Base-by-base conservation (phyloP, 2,797 vertebrate species). In the Coregonus sp. region DNA sequence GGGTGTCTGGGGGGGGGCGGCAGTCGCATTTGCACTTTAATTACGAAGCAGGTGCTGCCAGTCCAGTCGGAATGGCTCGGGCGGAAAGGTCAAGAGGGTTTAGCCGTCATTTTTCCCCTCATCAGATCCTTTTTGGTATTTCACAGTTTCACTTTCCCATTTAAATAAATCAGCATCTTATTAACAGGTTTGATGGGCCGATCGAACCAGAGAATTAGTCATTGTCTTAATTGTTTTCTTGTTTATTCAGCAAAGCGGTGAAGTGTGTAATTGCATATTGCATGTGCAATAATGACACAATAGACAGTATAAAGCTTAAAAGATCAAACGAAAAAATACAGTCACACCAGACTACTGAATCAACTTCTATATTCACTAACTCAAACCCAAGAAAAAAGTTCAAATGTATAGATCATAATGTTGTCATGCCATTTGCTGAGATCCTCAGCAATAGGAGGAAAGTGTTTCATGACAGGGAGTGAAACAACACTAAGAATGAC, bases 21-120 rank as follows among this genome's bases (percentile, higher is more conserved):
- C 73, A 73, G 86, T 81, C 90, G 89, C 87, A 93, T 94, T 94
- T 94, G 90, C 89, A 90, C 90, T 89, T 93, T 93, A 93, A 94
- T 94, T 94, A 93, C 87, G 87, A 92, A 87, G 88, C 91, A 94
- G 89, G 91, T 93, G 92, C 90, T 91, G 91, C 83, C 2, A 37
- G 87, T 89, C 87, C 83, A 37, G 74, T 86, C 86, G 86, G 93
- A 94, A 94, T 93, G 86, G 89, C 72, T 83, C 89, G 80, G 67
- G 40, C 15, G 73, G 70, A 94, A 94, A 94, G 93, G 92, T 94
- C 90, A 91, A 91, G 89, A 91, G 89, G 82, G 85, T 82, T 88
- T 86, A 86, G 75, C 84, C 86, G 87, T 90, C 79, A 81, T 86
- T 90, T 91, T 47, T 77, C 81, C 80, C 77, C 73, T 80, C 86